Conservation (phyloP, 2,113 vertebrate genomes). For the Pelecanus crispus region DNA sequence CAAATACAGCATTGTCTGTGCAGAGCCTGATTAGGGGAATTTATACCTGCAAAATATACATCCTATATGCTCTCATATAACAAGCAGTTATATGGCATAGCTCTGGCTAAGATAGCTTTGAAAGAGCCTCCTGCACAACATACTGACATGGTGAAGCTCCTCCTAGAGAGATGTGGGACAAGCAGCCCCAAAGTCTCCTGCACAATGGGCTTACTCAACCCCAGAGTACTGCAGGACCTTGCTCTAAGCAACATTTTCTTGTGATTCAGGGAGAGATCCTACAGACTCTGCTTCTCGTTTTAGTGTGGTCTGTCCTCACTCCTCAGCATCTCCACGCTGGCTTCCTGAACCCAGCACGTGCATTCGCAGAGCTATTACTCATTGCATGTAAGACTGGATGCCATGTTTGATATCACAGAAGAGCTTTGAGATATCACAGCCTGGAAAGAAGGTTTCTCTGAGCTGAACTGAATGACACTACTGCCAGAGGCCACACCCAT, state of each 20-base stretch:
- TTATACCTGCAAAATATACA: not conserved
- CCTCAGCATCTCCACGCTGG: not conserved
- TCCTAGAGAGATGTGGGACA: not conserved
- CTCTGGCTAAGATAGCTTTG: not conserved
- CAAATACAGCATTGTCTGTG: not conserved
- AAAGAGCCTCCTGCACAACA: not conserved
- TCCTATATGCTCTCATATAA: not conserved
- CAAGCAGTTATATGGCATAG: not conserved
- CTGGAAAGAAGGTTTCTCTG: not conserved
- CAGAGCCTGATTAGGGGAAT: not conserved
- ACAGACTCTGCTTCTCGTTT: not conserved
- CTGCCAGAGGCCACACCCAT: not conserved
- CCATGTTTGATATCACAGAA: no score
- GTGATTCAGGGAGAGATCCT: not conserved
- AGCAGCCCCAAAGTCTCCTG: not conserved
- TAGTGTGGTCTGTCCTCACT: not conserved
- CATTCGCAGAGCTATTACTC: not conserved
- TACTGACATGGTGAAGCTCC: not conserved
- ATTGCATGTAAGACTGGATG: not conserved
- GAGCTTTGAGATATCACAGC: not conserved
- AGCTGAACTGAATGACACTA: not conserved
- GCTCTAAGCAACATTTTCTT: not conserved
- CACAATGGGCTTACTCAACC: not conserved
- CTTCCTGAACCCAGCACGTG: not conserved
- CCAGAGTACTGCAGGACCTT: not conserved